Conservation (phyloP, 2,113 vertebrate genomes). For the Leptobrachium ailaonicum region DNA sequence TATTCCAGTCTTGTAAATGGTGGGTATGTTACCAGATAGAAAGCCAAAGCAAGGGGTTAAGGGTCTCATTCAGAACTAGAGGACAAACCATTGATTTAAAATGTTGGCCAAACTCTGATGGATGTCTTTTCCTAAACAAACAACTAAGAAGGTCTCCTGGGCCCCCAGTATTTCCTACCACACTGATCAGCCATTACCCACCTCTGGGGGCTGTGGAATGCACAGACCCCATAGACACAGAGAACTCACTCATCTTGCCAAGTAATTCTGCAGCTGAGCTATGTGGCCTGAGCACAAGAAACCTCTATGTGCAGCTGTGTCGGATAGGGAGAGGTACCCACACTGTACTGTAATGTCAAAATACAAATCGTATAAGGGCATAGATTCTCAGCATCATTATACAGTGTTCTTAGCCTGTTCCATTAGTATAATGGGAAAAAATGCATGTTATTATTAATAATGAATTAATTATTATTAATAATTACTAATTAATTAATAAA, state of each 20-base stretch:
- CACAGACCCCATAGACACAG: constrained; percentile 31
- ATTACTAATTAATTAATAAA: no score
- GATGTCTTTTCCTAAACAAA: constrained; percentile 48
- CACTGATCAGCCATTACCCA: constrained; percentile 44
- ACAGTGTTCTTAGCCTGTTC: no score
- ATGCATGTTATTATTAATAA: no score
- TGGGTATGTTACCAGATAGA: constrained; percentile 21
- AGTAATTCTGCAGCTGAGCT: constrained; percentile 25
- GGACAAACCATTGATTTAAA: constrained; percentile 40
- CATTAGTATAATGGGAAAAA: no score
- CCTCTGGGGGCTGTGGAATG: constrained; percentile 39
- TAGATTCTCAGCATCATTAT: background rate
- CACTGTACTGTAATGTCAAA: background rate
- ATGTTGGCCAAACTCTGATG: constrained; percentile 26
- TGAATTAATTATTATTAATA: no score
- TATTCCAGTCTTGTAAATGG: constrained; percentile 3
- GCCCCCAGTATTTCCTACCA: constrained; percentile 42
- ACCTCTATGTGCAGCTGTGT: constrained; percentile 40
- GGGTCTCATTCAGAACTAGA: constrained; percentile 18
- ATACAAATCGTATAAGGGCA: background rate
- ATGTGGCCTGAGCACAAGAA: constrained; percentile 37
- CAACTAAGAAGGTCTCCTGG: constrained; percentile 30
- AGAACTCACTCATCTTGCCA: constrained; percentile 40
- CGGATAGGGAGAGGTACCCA: constrained; percentile 21
- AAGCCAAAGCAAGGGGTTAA: constrained; percentile 12